Evolutionary conservation across 1,140 invertebrate species (phyloP).

Genomic region (Latrodectus geometricus): DNA sequence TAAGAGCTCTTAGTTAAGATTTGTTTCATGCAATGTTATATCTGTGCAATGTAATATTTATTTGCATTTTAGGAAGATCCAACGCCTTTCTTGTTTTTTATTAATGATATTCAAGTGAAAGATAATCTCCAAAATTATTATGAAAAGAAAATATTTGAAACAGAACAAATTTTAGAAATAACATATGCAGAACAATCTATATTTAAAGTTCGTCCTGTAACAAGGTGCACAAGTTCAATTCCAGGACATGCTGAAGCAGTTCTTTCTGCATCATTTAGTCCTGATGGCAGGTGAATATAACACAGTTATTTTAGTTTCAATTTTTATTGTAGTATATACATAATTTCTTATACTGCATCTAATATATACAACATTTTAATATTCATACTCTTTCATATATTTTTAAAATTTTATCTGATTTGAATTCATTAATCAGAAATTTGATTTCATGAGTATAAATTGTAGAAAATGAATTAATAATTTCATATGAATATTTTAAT

Average conservation of each 20-base stretch:
- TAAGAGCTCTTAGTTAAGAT: too few species aligned
- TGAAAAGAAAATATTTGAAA: constrained; percentile 76
- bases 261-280: constrained; percentile 92
- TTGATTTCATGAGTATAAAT: too few species aligned
- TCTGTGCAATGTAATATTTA: not conserved
- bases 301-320: too few species aligned
- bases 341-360: too few species aligned
- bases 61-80: constrained; percentile 74
- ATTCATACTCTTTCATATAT: too few species aligned
- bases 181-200: constrained; percentile 97
- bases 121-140: constrained; percentile 79
- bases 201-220: constrained; percentile 75
- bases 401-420: too few species aligned
- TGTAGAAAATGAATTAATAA: too few species aligned
- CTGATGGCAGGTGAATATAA: constrained; percentile 78
- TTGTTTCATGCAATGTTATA: too few species aligned
- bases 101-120: constrained; percentile 89
- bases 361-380: too few species aligned
- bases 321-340: too few species aligned
- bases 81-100: constrained; percentile 87
- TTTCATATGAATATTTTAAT: too few species aligned
- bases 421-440: too few species aligned
- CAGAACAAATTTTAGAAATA: constrained; percentile 89
- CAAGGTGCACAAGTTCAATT: constrained; percentile 78
- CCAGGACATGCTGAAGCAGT: constrained; percentile 97